Evolutionary conservation across 1,140 invertebrate species (phyloP), one percentile per base, ranked within the genome.

Genomic region (Cephus cinctus): DNA sequence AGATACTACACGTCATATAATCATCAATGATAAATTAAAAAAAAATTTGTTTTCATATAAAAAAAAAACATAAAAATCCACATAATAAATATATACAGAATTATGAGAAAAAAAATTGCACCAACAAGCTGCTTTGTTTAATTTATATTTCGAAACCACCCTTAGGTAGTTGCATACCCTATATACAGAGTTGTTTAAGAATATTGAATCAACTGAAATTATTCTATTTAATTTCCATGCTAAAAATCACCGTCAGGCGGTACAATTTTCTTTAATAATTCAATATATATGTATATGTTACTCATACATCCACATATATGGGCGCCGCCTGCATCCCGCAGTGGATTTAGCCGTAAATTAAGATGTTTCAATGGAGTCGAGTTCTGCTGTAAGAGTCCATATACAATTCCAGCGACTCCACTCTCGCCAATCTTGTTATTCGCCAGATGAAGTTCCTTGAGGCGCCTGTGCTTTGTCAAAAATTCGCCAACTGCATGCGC

Each of bases 351-450:
- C 31, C 67, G 58, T 1, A 77, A 30, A 50, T 73, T 47, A 6
- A 77, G 38, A 22, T 39, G 40, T 31, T 51, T 59, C 12, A 74
- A 45, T 14, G 47, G 47, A 4, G 52, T 15, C 5, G 42, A 38
- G 4, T 48, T 38, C 1, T 46, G 42, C 9, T 63, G 57, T 4
- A 67, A 19, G 20, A 75, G 40, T 41, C 66, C 71, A n/a, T 55
- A 38, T 5, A 72, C 58, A 35, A 75, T 53, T 3, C 63, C 71
- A 1, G 61, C 56, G 6, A 66, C 32, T 15, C 75, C 75, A 1
- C 27, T 16, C 0, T 61, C 21, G 5, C 69, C 69, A 34, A 77
- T 75, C n/a, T 56, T 48, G 38, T 75, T 75, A 50, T 77, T 72
- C 5, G 45, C 40, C 20, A 77, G 53, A 18, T 54, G 49, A 5